A percentile compares a stretch with the other conserved stretches of the same genome.
Conservation (phyloP, 2,113 vertebrate genomes). For the Salvelinus namaycush region DNA sequence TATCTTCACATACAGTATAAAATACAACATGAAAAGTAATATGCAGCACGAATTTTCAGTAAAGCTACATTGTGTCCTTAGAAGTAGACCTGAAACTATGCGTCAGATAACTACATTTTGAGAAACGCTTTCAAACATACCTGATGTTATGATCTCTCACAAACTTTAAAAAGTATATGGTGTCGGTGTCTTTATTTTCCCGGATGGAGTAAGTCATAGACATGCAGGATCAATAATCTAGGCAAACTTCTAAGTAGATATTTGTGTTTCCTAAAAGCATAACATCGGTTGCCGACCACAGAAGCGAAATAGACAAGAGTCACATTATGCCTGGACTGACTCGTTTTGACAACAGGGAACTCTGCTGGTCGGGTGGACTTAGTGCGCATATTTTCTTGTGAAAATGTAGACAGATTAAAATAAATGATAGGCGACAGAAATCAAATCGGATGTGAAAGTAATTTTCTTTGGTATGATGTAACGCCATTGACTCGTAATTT, state of each 20-base stretch:
- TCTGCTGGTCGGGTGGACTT: constrained; percentile 53
- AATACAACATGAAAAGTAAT: constrained; percentile 32
- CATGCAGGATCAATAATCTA: background rate
- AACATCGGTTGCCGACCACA: constrained; percentile 25
- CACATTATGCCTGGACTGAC: constrained; percentile 39
- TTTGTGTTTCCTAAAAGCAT: background rate
- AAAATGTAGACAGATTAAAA: too few species aligned
- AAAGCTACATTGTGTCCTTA: too few species aligned
- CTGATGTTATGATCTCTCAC: constrained; percentile 32
- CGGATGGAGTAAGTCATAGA: background rate
- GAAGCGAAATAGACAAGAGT: constrained; percentile 48
- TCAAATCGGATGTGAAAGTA: too few species aligned
- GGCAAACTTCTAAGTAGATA: background rate
- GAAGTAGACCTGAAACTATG: too few species aligned
- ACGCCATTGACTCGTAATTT: too few species aligned
- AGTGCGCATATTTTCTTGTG: constrained; percentile 18
- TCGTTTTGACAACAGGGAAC: constrained; percentile 31
- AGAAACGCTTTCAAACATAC: constrained; percentile 48
- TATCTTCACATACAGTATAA: background rate
- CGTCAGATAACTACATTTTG: background rate
- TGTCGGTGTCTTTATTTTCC: background rate
- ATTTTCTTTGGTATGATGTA: too few species aligned
- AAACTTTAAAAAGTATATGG: background rate
- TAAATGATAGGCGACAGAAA: too few species aligned
- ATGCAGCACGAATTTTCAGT: too few species aligned